Conservation (phyloP, 2,113 vertebrate genomes). For the Ahaetulla prasina region DNA sequence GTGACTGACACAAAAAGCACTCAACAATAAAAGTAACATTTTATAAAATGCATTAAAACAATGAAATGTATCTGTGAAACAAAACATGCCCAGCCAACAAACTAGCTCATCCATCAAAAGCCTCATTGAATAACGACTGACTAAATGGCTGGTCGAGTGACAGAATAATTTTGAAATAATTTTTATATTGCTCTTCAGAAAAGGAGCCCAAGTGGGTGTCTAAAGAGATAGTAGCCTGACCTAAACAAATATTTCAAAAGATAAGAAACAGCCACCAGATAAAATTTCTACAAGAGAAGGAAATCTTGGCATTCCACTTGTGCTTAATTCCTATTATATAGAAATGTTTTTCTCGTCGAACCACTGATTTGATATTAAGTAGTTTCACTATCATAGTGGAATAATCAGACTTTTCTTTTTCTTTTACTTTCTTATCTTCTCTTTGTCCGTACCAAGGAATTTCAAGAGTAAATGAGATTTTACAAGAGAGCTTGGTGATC, state of each 20-base stretch:
- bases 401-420: not conserved
- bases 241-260: not conserved
- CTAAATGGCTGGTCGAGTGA: not conserved
- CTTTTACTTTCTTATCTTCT: not conserved
- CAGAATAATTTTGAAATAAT: not conserved
- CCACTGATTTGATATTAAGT: slow-evolving; percentile 2
- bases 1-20: not conserved
- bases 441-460: not conserved
- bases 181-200: not conserved
- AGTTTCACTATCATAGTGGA: not conserved
- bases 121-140: not conserved
- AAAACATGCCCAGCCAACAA: not conserved
- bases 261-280: not conserved
- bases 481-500: not conserved
- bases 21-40: not conserved
- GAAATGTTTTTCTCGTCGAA: not conserved
- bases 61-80: not conserved
- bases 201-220: not conserved
- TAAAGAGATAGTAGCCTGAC: not conserved
- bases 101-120: not conserved
- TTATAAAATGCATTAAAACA: not conserved
- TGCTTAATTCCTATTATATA: not conserved
- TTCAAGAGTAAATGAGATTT: not conserved
- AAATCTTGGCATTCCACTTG: not conserved
- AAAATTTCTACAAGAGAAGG: not conserved